A percentile compares a stretch with the other conserved stretches of the same genome.
These are phyloP conservation scores for Scleropages formosus DNA, from an alignment of 2,797 vertebrate species.

Conservation along the genomic window DNA sequence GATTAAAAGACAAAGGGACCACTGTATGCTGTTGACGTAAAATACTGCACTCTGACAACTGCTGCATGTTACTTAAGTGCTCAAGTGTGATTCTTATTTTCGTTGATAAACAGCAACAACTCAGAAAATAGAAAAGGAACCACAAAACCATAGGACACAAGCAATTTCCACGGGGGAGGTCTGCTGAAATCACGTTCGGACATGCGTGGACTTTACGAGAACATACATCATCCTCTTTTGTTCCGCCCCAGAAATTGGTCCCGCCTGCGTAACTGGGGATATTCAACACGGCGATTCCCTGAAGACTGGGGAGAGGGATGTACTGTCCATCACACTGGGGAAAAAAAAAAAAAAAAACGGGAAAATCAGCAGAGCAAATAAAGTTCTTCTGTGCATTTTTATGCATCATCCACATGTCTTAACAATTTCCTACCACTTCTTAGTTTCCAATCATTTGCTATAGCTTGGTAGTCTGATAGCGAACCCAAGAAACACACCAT, in stretches of 20 bases:
- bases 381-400: too few relatives aligned
- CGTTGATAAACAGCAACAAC: too few relatives aligned
- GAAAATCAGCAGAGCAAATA: background rate
- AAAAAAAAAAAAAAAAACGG: background rate
- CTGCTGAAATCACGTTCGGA: background rate
- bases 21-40: too few relatives aligned
- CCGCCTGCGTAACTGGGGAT: constrained; percentile 97
- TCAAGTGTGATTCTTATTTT: too few relatives aligned
- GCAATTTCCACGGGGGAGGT: background rate
- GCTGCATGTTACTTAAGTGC: too few relatives aligned
- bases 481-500: too few relatives aligned
- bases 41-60: too few relatives aligned
- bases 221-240: constrained; percentile 97
- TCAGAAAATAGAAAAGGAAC: background rate
- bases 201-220: background rate
- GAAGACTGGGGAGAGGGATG: constrained; percentile 95
- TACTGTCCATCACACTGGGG: constrained; percentile 94
- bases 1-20: too few relatives aligned
- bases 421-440: too few relatives aligned
- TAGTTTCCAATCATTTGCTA: too few relatives aligned
- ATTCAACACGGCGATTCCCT: constrained; percentile 93
- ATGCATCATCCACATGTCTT: too few relatives aligned
- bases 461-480: too few relatives aligned
- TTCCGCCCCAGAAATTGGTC: constrained; percentile 98
- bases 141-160: background rate